These are phyloP conservation scores for Laspeyria flexula DNA, from an alignment of 2,888 invertebrate species.

Conservation along the genomic window DNA sequence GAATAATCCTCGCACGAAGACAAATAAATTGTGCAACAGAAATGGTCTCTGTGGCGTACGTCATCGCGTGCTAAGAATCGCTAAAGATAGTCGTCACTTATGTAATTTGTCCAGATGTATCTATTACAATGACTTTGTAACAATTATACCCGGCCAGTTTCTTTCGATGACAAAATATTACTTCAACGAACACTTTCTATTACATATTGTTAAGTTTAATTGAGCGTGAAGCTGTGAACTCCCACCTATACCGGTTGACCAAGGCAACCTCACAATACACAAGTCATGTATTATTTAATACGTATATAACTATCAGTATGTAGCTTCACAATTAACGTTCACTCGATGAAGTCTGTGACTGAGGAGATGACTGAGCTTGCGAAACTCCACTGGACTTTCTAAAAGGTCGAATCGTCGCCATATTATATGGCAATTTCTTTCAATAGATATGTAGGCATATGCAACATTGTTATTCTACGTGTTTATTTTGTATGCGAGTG, in stretches of 20 bases:
- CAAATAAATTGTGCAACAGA: no score
- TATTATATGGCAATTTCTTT: constrained; percentile 29
- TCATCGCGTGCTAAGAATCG: no score
- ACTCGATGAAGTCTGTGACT: constrained; percentile 21
- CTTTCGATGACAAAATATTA: constrained; percentile 3
- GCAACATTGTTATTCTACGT: constrained; percentile 33
- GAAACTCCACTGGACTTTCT: constrained; percentile 32
- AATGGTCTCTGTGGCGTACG: no score
- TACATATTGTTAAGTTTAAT: constrained; percentile 32
- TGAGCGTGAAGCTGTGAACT: constrained; percentile 44
- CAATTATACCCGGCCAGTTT: not conserved
- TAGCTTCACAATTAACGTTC: constrained; percentile 36
- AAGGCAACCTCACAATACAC: constrained; percentile 16
- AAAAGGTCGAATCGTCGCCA: constrained; percentile 19
- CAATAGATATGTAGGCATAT: constrained; percentile 16
- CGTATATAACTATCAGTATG: constrained; percentile 12
- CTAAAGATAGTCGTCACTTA: no score
- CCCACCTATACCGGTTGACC: constrained; percentile 27
- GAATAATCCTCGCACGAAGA: no score
- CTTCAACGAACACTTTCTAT: constrained; percentile 41
- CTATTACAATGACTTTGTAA: no score
- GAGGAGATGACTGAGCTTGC: constrained; percentile 27
- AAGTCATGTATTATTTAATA: constrained; percentile 17
- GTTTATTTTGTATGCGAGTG: constrained; percentile 16
- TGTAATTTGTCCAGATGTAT: no score